Conservation (phyloP, 2,888 invertebrate genomes). For the Agriopis leucophaearia region DNA sequence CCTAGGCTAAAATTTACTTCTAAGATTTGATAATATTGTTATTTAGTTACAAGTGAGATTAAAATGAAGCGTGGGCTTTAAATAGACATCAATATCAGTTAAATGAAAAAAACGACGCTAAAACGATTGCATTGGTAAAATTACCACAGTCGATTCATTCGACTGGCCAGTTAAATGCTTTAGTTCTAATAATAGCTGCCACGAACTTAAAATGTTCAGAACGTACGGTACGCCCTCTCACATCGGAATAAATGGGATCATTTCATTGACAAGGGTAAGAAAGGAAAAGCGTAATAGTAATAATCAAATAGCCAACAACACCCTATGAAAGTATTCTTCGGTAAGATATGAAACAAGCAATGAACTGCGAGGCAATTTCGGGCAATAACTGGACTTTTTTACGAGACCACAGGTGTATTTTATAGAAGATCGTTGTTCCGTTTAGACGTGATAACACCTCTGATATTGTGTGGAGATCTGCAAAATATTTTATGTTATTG, state of each 20-base stretch:
- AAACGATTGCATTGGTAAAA: background rate
- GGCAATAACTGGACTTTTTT: constrained; percentile 68
- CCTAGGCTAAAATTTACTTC: too few species aligned
- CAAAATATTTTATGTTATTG: constrained; percentile 33
- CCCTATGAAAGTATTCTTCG: constrained; percentile 41
- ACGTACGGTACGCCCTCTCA: constrained; percentile 40
- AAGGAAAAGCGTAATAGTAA: constrained; percentile 57
- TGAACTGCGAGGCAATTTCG: constrained; percentile 65
- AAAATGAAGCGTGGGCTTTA: too few species aligned
- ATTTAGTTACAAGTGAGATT: too few species aligned
- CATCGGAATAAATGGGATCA: constrained; percentile 53
- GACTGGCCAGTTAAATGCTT: constrained; percentile 7
- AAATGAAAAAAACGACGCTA: background rate
- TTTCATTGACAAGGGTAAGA: constrained; percentile 63
- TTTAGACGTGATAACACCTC: constrained; percentile 64
- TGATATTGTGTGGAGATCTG: constrained; percentile 54
- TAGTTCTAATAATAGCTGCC: constrained; percentile 21
- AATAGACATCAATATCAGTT: too few species aligned
- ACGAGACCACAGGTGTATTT: constrained; percentile 76
- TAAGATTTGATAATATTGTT: too few species aligned
- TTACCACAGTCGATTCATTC: constrained; percentile 1
- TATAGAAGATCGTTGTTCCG: constrained; percentile 67
- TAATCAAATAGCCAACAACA: constrained; percentile 50
- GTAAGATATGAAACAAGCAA: constrained; percentile 62
- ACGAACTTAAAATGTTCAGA: constrained; percentile 24